phyloP scores from a whole-genome alignment of 2,888 invertebrate genomes.

The Pterobdella sp. region DNA sequence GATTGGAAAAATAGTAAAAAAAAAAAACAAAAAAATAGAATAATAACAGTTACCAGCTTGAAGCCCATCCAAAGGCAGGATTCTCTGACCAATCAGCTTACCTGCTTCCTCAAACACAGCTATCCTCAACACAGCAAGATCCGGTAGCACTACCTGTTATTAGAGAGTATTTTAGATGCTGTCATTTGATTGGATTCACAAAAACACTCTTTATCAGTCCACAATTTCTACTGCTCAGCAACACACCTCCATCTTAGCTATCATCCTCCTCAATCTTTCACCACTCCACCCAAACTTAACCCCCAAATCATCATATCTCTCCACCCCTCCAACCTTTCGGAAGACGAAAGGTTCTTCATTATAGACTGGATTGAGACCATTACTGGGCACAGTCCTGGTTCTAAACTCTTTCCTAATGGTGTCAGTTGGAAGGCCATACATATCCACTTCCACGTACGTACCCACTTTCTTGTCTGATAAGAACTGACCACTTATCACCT shows the following conservation, averaged over 20 bases:
- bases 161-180: background rate
- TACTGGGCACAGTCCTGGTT: constrained; percentile 87
- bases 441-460: constrained; percentile 98
- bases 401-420: constrained; percentile 96
- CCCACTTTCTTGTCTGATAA: constrained; percentile 96
- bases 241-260: background rate
- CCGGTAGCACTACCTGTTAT: constrained; percentile 81
- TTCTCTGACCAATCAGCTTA: constrained; percentile 88
- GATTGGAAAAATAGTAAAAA: background rate
- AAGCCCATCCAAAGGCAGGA: constrained; percentile 90
- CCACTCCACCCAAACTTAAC: no score
- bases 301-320: no score
- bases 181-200: background rate
- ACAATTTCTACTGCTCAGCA: background rate
- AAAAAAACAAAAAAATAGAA: background rate
- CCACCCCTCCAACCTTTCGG: constrained; percentile 72
- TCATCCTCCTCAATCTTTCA: background rate
- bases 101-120: constrained; percentile 98
- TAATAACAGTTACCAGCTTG: constrained; percentile 60
- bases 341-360: constrained; percentile 97
- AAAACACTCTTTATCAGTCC: background rate
- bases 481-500: constrained; percentile 97
- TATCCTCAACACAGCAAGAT: constrained; percentile 89
- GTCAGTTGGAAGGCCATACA: constrained; percentile 91
- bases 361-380: constrained; percentile 96